Evolutionary conservation across 2,888 invertebrate genomes (phyloP).

Genomic region (Caenorhabditis sp.): DNA sequence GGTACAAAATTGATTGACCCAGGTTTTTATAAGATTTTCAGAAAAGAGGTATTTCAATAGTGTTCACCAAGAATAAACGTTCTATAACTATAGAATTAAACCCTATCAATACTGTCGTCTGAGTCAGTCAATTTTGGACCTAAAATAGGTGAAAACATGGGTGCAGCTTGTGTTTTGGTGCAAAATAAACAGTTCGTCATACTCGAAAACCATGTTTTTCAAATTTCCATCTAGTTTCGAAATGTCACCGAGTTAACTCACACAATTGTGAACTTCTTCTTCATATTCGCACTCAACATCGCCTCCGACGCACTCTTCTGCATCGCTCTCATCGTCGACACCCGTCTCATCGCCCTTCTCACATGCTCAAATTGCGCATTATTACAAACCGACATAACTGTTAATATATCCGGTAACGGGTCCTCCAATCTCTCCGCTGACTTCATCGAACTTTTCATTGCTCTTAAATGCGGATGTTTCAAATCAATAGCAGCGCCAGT

Average conservation of each 20-base stretch:
- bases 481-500: constrained; percentile 54
- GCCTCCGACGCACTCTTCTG: constrained; percentile 59
- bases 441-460: constrained; percentile 54
- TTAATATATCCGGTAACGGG: constrained; percentile 63
- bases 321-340: constrained; percentile 62
- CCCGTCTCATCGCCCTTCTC: constrained; percentile 44
- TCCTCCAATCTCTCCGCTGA: constrained; percentile 56
- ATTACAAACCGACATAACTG: constrained; percentile 69
- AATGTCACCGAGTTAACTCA: too few species aligned
- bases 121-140: too few species aligned
- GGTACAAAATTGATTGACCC: too few species aligned
- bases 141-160: too few species aligned
- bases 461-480: constrained; percentile 62
- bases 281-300: constrained; percentile 52
- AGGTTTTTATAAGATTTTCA: too few species aligned
- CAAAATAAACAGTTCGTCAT: too few species aligned
- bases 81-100: too few species aligned
- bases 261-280: constrained; percentile 68
- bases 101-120: too few species aligned
- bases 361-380: constrained; percentile 62
- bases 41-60: too few species aligned
- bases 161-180: too few species aligned
- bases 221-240: too few species aligned
- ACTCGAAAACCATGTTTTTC: background rate
- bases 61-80: too few species aligned